A percentile compares a stretch with the other conserved stretches of the same genome.
These are phyloP conservation scores for Microtus oregoni DNA, from an alignment of 2,113 vertebrate genomes.

Conservation along the genomic window DNA sequence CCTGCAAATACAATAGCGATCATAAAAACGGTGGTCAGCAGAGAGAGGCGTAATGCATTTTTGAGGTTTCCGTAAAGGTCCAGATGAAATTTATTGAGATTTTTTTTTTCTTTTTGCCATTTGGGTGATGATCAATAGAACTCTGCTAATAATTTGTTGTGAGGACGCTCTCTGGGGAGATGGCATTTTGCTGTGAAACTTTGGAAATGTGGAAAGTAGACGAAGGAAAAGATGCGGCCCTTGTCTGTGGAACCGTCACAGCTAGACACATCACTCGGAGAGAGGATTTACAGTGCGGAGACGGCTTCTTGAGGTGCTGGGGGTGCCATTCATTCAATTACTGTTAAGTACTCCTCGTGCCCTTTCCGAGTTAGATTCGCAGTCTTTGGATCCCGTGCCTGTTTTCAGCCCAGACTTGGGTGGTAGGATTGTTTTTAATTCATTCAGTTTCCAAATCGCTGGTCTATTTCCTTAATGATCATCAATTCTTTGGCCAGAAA, in stretches of 20 bases:
- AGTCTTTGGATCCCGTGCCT: not conserved
- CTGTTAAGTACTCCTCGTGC: constrained; percentile 65
- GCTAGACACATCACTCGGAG: constrained; percentile 69
- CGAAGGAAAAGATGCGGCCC: constrained; percentile 65
- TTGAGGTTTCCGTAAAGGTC: constrained; percentile 87
- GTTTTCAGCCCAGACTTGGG: constrained; percentile 25
- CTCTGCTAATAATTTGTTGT: constrained; percentile 88
- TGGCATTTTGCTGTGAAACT: constrained; percentile 90
- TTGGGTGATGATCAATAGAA: constrained; percentile 90
- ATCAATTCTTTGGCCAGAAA: constrained; percentile 15
- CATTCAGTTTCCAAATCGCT: constrained; percentile 61
- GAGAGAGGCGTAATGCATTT: constrained; percentile 89
- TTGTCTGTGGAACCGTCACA: constrained; percentile 45
- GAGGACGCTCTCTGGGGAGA: constrained; percentile 84
- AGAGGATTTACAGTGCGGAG: constrained; percentile 74
- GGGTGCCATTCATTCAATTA: constrained; percentile 59
- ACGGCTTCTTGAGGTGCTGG: constrained; percentile 74
- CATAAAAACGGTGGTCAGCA: constrained; percentile 89
- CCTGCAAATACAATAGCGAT: constrained; percentile 90
- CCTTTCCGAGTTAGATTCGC: not conserved
- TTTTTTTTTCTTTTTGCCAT: constrained; percentile 84
- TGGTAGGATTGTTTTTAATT: not conserved
- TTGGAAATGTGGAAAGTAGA: constrained; percentile 83
- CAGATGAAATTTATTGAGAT: constrained; percentile 90
- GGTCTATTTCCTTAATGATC: constrained; percentile 70